Evolutionary conservation across 2,888 invertebrate genomes (phyloP).

Genomic region (Caenorhabditis sp.): DNA sequence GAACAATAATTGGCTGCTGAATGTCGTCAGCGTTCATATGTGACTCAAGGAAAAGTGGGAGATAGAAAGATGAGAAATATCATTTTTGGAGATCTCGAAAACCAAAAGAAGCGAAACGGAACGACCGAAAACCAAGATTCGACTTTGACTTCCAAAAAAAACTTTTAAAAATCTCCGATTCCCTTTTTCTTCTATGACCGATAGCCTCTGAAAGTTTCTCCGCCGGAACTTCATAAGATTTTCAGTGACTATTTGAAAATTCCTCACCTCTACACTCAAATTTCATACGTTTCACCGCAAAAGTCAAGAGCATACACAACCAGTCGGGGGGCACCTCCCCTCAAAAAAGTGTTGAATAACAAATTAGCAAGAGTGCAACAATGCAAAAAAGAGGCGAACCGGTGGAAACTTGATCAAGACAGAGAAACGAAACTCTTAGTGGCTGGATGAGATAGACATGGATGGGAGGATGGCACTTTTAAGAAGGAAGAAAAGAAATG

Average conservation of each 20-base stretch:
- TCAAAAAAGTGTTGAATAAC: constrained; percentile 69
- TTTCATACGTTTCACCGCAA: constrained; percentile 67
- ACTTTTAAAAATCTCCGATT: constrained; percentile 32
- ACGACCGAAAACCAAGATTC: constrained; percentile 26
- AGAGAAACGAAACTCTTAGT: constrained; percentile 16
- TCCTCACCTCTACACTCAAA: constrained; percentile 60
- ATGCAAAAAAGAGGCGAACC: constrained; percentile 52
- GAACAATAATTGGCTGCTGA: constrained; percentile 65
- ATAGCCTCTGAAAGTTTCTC: constrained; percentile 31
- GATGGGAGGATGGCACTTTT: constrained; percentile 5
- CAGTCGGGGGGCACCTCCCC: constrained; percentile 49
- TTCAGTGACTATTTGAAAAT: constrained; percentile 64
- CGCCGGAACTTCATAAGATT: constrained; percentile 62
- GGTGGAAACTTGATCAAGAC: constrained; percentile 65
- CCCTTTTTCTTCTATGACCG: constrained; percentile 40
- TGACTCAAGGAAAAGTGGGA: constrained; percentile 22
- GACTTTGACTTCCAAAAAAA: constrained; percentile 4
- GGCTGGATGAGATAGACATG: neutral
- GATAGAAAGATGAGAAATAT: constrained; percentile 22
- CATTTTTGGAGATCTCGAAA: constrained; percentile 30
- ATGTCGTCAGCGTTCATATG: constrained; percentile 62
- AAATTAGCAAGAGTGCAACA: constrained; percentile 67
- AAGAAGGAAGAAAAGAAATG: constrained; percentile 7
- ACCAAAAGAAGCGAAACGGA: neutral
- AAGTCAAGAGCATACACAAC: constrained; percentile 61